These are phyloP conservation scores for Schizopygopsis malacanthus DNA, from an alignment of 2,797 vertebrate genomes.

Conservation along the genomic window DNA sequence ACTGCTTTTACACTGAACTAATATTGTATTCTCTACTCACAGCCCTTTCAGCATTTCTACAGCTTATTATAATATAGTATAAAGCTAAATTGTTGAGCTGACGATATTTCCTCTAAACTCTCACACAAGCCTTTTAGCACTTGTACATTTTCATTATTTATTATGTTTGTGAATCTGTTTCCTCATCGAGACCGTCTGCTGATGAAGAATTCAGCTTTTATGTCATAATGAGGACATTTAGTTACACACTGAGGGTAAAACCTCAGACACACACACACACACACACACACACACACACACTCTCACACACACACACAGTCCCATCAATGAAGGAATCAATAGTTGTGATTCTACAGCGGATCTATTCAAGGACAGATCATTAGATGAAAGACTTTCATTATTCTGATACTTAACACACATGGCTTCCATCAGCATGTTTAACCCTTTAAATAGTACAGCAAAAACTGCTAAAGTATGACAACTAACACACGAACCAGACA, in stretches of 20 bases:
- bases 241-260: not conserved
- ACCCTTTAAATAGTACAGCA: not conserved
- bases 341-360: not conserved
- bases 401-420: not conserved
- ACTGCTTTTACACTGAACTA: not conserved
- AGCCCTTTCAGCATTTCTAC: not conserved
- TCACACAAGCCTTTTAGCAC: not conserved
- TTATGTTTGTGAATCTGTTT: not conserved
- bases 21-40: not conserved
- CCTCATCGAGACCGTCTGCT: not conserved
- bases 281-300: not conserved
- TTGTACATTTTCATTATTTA: not conserved
- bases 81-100: not conserved
- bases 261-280: too few species aligned
- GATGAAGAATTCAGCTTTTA: not conserved
- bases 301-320: not conserved
- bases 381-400: not conserved
- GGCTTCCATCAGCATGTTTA: not conserved
- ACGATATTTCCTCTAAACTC: not conserved
- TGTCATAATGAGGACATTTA: not conserved
- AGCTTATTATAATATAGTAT: not conserved
- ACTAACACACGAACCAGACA: not conserved
- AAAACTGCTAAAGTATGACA: not conserved
- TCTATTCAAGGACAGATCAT: not conserved
- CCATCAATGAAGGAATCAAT: constrained; percentile 14